Evolutionary conservation across 2,888 invertebrate genomes (phyloP), one percentile per base, ranked within the genome.

Genomic region (Drosophila nr. perissopoda): DNA sequence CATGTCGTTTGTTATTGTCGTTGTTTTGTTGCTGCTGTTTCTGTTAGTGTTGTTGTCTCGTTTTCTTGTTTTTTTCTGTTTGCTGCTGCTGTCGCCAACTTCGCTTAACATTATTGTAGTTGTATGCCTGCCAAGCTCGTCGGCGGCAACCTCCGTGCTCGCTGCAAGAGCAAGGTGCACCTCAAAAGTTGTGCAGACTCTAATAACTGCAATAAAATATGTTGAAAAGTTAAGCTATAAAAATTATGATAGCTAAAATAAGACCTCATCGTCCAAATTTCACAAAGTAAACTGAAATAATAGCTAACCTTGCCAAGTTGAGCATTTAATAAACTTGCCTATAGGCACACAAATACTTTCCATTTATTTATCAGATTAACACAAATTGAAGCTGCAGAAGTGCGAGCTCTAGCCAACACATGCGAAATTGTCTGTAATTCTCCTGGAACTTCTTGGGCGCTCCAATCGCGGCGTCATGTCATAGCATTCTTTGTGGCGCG

Each of bases 101-200:
- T 78, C 70, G 69, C 69, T 76, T 82, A 78, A 80, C 83, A 85
- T 82, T 74, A 78, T 88, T 88, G 83, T 76, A 72, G 80, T 80
- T 88, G 80, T 82, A 80, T 80, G 84, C 76, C 73, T 73, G 76
- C 69, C 80, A 82, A 76, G 45, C 48, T 45, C 42, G 38, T 38
- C 27, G 58, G 45, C 42, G 70, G 48, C 73, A 70, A 63, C n/a
- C 31, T 49, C 48, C 57, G 29, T 51, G 61, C 68, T 33, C 57
- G 45, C 25, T 29, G 34, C 33, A 8, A 38, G 27, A 27, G 1
- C 67, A 71, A 65, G 74, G 69, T 68, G 27, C 21, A 68, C 51
- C 21, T 4, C 10, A 34, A 18, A 65, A 61, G 56, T 68, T 40
- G 2, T 16, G 45, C 21, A 45, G 7, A 18, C 18, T 38, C 18